Evolutionary conservation across 2,888 invertebrate genomes (phyloP), one percentile per base, ranked within the genome.

Genomic region (Nemapogon koenigi): DNA sequence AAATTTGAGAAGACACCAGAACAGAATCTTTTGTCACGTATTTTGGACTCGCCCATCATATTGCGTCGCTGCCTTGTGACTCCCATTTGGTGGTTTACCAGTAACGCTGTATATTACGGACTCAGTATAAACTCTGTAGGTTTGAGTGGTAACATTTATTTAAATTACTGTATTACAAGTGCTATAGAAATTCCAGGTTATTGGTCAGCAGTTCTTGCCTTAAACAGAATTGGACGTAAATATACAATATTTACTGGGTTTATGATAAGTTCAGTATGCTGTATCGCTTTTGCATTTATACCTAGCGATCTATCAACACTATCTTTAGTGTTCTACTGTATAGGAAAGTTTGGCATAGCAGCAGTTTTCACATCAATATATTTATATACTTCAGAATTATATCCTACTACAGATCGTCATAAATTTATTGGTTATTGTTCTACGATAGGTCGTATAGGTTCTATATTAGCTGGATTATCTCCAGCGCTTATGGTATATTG

Each of bases 321-420:
- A 8, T 31, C 31, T 16, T 31, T 31, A 16, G 17, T 31, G 17
- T 31, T 31, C 4, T 31, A 31, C 17, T 31, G 16, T 16, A 16
- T 31, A 2, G 31, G 31, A 10, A 31, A 31, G 17, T 31, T 31
- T 14, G 31, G 16, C 3, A 31, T 31, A 14, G 6, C 31, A 31
- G 16, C 31, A 16, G 31, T 31, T 3, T 31, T 31, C 17, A 31
- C 31, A 8, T 31, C 31, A 8, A 16, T 31, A 16, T 31, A 31
- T 14, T 17, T 31, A 10, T 31, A 31, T 31, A 31, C 31, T 4
- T 31, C 31, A 14, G 31, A 31, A 16, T 31, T 31, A 16, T 31
- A 31, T 31, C 31, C 31, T 16, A 31, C 31, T 3, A 31, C 16
- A 4, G 31, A 31, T 16, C 31, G 31, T 31, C 31, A 31, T 31